A percentile compares a stretch with the other conserved stretches of the same genome.
Evolutionary conservation across 2,113 vertebrate species (phyloP).

Genomic region (Centropristis striata): DNA sequence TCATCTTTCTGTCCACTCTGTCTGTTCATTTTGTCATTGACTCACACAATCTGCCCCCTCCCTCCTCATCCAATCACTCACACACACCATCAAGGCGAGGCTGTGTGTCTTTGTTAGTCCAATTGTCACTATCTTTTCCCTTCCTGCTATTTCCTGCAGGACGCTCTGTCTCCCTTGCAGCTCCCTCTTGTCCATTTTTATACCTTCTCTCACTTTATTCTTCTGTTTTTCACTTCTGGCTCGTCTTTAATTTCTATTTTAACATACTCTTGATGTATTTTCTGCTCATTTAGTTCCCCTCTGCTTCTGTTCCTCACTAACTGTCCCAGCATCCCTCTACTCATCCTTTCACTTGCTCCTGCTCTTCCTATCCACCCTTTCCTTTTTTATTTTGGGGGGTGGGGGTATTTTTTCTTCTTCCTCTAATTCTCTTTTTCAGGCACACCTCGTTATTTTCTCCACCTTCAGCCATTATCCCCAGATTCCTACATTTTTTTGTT

Average conservation of each 20-base stretch:
- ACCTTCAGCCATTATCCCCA: slow-evolving; percentile 45
- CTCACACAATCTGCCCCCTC: slow-evolving; percentile 54
- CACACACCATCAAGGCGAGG: slow-evolving; percentile 68
- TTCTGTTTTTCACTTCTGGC: not conserved
- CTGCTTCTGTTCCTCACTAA: slow-evolving; percentile 23
- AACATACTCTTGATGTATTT: not conserved
- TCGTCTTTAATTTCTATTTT: not conserved
- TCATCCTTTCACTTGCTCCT: slow-evolving; percentile 28
- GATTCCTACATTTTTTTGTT: slow-evolving; percentile 37
- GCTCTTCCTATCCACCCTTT: slow-evolving; percentile 1
- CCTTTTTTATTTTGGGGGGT: not conserved
- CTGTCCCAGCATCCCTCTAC: slow-evolving; percentile 38
- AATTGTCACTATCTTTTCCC: slow-evolving; percentile 70
- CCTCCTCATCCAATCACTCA: slow-evolving; percentile 57
- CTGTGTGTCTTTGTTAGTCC: slow-evolving; percentile 80
- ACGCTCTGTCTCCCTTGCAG: slow-evolving; percentile 62
- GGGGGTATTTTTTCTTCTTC: not conserved
- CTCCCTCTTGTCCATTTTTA: slow-evolving; percentile 27
- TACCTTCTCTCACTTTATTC: not conserved
- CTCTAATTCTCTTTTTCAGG: slow-evolving; percentile 34
- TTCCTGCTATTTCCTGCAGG: slow-evolving; percentile 68
- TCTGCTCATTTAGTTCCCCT: not conserved
- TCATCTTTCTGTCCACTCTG: slow-evolving; percentile 61
- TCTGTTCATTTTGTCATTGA: slow-evolving; percentile 63
- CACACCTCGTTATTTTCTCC: slow-evolving; percentile 66